Evolutionary conservation across 2,888 invertebrate genomes (phyloP).

Genomic region (Drosophila nr. perissopoda): DNA sequence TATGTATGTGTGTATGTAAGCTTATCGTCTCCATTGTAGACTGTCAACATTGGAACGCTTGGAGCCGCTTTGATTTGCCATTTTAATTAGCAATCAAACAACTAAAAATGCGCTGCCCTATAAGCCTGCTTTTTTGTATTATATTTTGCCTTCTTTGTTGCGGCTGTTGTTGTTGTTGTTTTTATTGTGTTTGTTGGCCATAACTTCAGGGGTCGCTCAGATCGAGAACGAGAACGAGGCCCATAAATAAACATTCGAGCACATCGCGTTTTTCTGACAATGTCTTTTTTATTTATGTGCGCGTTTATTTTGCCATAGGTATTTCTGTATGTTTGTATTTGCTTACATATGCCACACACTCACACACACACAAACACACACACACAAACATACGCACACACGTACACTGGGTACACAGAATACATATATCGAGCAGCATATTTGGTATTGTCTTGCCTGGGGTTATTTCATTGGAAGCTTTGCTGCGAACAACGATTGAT

Average conservation of each 20-base stretch:
- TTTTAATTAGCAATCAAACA: conserved; percentile 79
- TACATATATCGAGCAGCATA: conserved; percentile 53
- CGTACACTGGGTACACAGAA: conserved; percentile 35
- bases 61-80: conserved; percentile 70
- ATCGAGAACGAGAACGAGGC: conserved; percentile 39
- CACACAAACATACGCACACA: conserved; percentile 8
- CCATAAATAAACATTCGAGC: conserved; percentile 65
- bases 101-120: conserved; percentile 40
- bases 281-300: conserved; percentile 74
- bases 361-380: conserved; percentile 13
- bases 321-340: conserved; percentile 56
- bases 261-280: conserved; percentile 63
- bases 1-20: conserved; percentile 16
- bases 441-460: conserved; percentile 58
- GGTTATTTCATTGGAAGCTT: conserved; percentile 44
- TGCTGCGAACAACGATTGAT: conserved; percentile 55
- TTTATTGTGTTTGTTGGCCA: conserved; percentile 33
- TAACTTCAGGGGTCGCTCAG: conserved; percentile 39
- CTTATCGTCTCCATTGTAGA: conserved; percentile 41
- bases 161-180: conserved; percentile 16
- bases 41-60: conserved; percentile 67
- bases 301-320: conserved; percentile 67
- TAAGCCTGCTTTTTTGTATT: conserved; percentile 15
- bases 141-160: neutral
- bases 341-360: conserved; percentile 61